Evolutionary conservation across 2,113 vertebrate genomes (phyloP).

Genomic region (Machaerirhynchus nigripectus): DNA sequence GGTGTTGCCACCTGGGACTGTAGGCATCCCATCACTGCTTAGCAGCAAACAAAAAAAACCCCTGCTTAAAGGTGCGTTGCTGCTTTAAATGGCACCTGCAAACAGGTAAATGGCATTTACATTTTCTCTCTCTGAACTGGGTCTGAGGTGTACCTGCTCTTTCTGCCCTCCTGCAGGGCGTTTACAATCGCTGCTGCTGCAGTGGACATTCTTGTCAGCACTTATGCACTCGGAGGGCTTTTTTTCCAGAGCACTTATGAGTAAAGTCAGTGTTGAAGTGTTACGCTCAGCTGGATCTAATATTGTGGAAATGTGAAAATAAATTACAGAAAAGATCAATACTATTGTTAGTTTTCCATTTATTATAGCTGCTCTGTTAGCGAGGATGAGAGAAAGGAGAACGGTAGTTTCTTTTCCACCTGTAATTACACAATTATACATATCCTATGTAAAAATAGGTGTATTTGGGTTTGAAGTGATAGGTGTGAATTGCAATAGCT

Average conservation of each 20-base stretch:
- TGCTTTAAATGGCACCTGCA: neutral
- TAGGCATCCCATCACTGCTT: neutral
- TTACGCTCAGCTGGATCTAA: neutral
- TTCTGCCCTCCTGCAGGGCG: rapidly evolving
- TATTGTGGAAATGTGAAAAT: neutral
- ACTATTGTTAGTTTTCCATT: neutral
- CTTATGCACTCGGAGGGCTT: rapidly evolving
- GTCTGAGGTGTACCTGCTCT: neutral
- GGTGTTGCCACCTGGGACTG: neutral
- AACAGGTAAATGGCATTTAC: neutral
- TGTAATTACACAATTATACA: neutral
- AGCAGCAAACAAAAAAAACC: neutral
- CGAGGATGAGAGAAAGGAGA: neutral
- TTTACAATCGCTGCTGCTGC: neutral
- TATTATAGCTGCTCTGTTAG: neutral
- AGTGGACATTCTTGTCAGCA: neutral
- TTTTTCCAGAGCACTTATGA: neutral
- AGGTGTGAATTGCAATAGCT: neutral
- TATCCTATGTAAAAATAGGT: neutral
- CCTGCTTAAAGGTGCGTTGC: neutral
- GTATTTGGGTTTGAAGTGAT: neutral
- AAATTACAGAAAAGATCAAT: neutral
- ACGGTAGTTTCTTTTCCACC: neutral
- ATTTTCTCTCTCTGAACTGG: neutral
- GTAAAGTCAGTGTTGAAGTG: neutral